Conservation (phyloP, 2,888 invertebrate species). For the Pammene aurita region DNA sequence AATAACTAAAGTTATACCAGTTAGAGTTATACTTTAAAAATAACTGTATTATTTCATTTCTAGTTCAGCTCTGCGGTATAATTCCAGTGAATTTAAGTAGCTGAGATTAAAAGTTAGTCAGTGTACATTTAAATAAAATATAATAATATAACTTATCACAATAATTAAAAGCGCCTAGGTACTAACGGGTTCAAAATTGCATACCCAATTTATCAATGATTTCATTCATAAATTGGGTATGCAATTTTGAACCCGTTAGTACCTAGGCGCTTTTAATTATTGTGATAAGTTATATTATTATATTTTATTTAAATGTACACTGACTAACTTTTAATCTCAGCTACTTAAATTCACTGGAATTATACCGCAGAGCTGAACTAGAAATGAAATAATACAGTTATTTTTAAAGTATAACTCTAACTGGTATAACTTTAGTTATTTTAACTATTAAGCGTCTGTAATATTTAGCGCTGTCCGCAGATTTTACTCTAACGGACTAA, state of each 20-base stretch:
- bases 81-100: background rate
- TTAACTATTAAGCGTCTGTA: background rate
- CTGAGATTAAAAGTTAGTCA: background rate
- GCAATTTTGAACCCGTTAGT: too few relatives aligned
- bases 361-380: conserved; percentile 7
- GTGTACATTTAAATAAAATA: background rate
- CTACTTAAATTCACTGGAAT: background rate
- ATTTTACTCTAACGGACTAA: background rate
- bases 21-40: background rate
- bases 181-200: too few relatives aligned
- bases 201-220: too few relatives aligned
- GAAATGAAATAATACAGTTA: background rate
- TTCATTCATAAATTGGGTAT: too few relatives aligned
- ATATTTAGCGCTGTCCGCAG: background rate
- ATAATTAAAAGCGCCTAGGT: too few relatives aligned
- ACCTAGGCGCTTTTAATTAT: too few relatives aligned
- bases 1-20: conserved; percentile 9
- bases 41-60: background rate
- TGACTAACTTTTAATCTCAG: background rate
- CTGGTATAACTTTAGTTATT: conserved; percentile 9
- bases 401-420: background rate
- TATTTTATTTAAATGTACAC: background rate
- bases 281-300: too few relatives aligned
- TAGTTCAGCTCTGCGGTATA: conserved; percentile 7
- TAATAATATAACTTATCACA: too few relatives aligned